Evolutionary conservation across 2,888 invertebrate genomes (phyloP), one percentile per base, ranked within the genome.

Genomic region (Rhopalosiphum nymphaeae): DNA sequence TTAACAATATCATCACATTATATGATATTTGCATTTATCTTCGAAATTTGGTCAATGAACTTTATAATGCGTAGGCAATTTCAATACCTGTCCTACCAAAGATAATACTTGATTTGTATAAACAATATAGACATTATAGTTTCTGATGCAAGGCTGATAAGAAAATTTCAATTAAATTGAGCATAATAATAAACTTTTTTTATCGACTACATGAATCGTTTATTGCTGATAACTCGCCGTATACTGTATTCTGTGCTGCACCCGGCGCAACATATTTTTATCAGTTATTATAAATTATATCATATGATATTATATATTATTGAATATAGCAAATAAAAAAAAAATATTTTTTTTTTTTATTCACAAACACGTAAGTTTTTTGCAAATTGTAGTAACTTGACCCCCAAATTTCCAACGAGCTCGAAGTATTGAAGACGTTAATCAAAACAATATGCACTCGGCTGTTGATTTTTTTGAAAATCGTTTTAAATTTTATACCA

Each of bases 1-100:
- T 89, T 29, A 46, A 61, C 89, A n/a, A 89, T 89, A 46, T 44
- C 21, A 46, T 78, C 44, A 61, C 61, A 61, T 21, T 21, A 49
- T 25, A 25, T 42, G 21, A 21, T 53, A 53, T 53, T 53, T 53
- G 42, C 13, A 42, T 89, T 36, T 21, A 25, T 53, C 57, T 29
- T 42, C 78, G 46, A 78, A 42, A 84, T 85, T 91, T 91, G 91
- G 91, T 91, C 91, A 57, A 86, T 91, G 91, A 91, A 91, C 91
- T 84, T 91, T 46, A 90, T 16, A 42, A 56, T n/a, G 49, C n/a
- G 49, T 53, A 36, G 26, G 26, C 42, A 42, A 56, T 56, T 89
- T 57, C 44, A 89, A 89, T 44, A 57, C 57, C 89, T 44, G 29
- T 5, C 85, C 10, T n/a, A 46, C 11, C 53, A 88, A 88, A 49